A percentile compares a stretch with the other conserved stretches of the same genome.
These are phyloP conservation scores for Asbolus verrucosus DNA, from an alignment of 1,140 invertebrate genomes.

Conservation along the genomic window DNA sequence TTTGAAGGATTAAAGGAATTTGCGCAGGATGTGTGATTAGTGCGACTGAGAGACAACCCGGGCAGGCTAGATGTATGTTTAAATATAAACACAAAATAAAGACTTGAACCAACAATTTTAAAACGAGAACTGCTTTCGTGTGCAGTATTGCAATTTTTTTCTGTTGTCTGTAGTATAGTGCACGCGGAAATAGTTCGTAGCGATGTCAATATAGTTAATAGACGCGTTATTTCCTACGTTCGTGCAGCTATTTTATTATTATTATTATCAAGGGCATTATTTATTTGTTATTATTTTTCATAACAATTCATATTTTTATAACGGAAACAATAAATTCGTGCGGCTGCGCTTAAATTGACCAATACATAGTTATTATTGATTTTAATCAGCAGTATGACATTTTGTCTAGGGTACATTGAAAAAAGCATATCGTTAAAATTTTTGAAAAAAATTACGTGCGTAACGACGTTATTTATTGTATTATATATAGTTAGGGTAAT, in stretches of 20 bases:
- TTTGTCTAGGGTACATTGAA: constrained; percentile 25
- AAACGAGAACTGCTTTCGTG: constrained; percentile 23
- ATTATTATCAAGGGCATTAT: constrained; percentile 28
- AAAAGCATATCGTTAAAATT: constrained; percentile 40
- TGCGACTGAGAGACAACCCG: constrained; percentile 65
- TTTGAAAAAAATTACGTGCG: constrained; percentile 14
- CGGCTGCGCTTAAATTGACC: constrained; percentile 39
- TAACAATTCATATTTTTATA: constrained; percentile 12
- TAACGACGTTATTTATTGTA: constrained; percentile 28
- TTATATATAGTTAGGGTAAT: constrained; percentile 36
- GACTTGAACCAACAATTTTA: constrained; percentile 40
- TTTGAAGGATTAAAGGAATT: constrained; percentile 28
- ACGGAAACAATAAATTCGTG: constrained; percentile 10
- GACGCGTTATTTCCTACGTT: constrained; percentile 4
- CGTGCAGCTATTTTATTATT: constrained; percentile 31
- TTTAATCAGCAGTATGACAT: constrained; percentile 24
- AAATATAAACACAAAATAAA: constrained; percentile 50
- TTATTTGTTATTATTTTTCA: not conserved
- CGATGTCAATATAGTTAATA: constrained; percentile 45
- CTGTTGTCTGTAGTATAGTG: constrained; percentile 17
- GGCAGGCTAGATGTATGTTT: constrained; percentile 65
- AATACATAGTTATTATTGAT: constrained; percentile 23
- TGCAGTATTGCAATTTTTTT: constrained; percentile 10
- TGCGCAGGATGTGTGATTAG: constrained; percentile 58
- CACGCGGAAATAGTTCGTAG: constrained; percentile 37